Percentiles rank a stretch among this genome's conserved stretches.
phyloP scores from a whole-genome alignment of 2,797 vertebrate species.

The Tapera naevia region DNA sequence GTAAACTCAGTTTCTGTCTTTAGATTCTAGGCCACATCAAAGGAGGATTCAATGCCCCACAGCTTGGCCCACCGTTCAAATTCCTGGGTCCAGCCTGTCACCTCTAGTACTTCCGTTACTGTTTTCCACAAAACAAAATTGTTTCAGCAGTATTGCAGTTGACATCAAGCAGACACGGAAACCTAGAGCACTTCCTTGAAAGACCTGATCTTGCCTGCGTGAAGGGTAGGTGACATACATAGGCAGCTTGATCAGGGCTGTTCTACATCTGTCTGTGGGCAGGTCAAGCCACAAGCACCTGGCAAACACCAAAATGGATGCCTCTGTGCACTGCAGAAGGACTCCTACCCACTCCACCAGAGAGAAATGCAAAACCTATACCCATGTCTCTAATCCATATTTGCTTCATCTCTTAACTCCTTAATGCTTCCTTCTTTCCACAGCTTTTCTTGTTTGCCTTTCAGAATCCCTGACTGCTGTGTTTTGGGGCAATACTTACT shows the following conservation, averaged over 20 bases:
- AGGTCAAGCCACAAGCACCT: background rate
- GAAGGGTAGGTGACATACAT: background rate
- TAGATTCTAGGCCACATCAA: background rate
- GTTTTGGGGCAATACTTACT: background rate
- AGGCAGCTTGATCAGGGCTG: background rate
- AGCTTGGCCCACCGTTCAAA: background rate
- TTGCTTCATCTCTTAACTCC: background rate
- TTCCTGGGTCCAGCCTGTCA: background rate
- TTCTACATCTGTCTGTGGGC: background rate
- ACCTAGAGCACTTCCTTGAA: background rate
- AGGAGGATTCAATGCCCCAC: background rate
- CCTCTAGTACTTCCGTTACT: background rate
- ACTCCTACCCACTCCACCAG: background rate
- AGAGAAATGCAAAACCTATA: background rate
- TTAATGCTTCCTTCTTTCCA: background rate
- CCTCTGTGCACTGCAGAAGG: background rate
- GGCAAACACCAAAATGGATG: background rate
- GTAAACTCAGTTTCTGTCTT: background rate
- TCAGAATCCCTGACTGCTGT: background rate
- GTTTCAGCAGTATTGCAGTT: background rate
- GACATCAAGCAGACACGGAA: background rate
- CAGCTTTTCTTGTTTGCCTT: background rate
- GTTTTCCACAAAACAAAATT: background rate
- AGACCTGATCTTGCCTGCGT: background rate
- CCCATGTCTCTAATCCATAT: background rate